Conservation (phyloP, 2,888 invertebrate species). For the Koerneria pararmatus region DNA sequence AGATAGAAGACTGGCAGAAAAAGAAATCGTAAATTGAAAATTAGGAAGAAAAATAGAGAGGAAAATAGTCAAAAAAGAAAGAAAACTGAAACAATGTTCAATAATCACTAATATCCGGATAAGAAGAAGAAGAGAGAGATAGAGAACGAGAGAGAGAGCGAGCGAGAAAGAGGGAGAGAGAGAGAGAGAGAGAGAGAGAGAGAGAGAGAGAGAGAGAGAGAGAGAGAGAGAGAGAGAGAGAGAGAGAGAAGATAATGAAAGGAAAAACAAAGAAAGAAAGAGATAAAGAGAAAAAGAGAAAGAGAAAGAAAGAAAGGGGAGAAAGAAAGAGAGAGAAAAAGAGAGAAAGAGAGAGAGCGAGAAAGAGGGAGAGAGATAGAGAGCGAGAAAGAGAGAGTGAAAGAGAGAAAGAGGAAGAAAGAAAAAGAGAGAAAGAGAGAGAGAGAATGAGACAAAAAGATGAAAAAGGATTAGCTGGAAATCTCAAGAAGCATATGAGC, state of each 20-base stretch:
- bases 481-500: too few relatives aligned
- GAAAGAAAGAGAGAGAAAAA: constrained; percentile 9
- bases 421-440: background rate
- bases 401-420: too few relatives aligned
- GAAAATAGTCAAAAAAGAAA: background rate
- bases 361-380: constrained; percentile 23
- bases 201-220: background rate
- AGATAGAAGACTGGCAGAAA: too few relatives aligned
- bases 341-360: constrained; percentile 23
- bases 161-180: background rate
- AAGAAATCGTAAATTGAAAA: too few relatives aligned
- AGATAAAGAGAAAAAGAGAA: constrained; percentile 17
- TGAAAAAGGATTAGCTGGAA: too few relatives aligned
- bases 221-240: constrained; percentile 2
- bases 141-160: constrained; percentile 5
- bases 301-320: constrained; percentile 17
- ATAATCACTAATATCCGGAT: background rate
- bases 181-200: background rate
- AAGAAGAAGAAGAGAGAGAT: constrained; percentile 11
- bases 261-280: constrained; percentile 1
- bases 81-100: background rate
- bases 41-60: too few relatives aligned
- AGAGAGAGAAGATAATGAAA: background rate
- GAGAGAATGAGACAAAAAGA: too few relatives aligned
- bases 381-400: too few relatives aligned